These are phyloP conservation scores for Astropecten irregularis DNA, from an alignment of 53 echinoderm and acorn worm species.

Conservation along the genomic window DNA sequence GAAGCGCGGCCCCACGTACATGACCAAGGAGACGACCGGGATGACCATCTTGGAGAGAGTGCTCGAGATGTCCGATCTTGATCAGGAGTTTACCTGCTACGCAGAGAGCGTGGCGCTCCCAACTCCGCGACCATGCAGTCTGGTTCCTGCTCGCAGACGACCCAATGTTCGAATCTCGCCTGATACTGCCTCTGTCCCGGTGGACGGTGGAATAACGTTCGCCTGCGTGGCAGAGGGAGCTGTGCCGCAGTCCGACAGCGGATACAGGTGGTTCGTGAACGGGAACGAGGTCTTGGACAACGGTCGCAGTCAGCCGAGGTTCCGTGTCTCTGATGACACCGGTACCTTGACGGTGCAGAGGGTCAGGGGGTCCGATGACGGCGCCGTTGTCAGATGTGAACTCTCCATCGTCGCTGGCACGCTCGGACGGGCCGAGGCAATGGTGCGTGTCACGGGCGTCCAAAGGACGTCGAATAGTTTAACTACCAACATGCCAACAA, in stretches of 20 bases:
- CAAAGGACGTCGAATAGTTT: background rate
- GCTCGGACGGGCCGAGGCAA: constrained; percentile 28
- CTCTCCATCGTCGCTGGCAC: constrained; percentile 8
- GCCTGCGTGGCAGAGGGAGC: constrained; percentile 18
- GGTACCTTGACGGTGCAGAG: constrained; percentile 1
- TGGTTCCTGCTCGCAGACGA: constrained; percentile 17
- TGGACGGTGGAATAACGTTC: constrained; percentile 40
- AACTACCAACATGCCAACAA: background rate
- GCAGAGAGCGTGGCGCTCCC: constrained; percentile 55
- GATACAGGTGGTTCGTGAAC: constrained; percentile 53
- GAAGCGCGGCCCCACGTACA: constrained; percentile 19
- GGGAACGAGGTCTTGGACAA: background rate
- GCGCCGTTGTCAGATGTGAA: constrained; percentile 38
- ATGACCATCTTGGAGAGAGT: background rate
- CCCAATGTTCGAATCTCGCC: constrained; percentile 47
- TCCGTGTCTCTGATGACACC: background rate
- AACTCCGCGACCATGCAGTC: constrained; percentile 27
- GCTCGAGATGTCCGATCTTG: constrained; percentile 37
- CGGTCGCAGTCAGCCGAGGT: background rate
- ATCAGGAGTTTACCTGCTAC: constrained; percentile 39
- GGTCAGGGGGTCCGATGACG: constrained; percentile 14
- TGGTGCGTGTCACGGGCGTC: constrained; percentile 9
- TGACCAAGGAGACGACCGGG: background rate
- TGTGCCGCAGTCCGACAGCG: background rate
- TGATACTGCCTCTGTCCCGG: background rate